Conservation (phyloP, 2,888 invertebrate species). For the Rhodophaea formosa region DNA sequence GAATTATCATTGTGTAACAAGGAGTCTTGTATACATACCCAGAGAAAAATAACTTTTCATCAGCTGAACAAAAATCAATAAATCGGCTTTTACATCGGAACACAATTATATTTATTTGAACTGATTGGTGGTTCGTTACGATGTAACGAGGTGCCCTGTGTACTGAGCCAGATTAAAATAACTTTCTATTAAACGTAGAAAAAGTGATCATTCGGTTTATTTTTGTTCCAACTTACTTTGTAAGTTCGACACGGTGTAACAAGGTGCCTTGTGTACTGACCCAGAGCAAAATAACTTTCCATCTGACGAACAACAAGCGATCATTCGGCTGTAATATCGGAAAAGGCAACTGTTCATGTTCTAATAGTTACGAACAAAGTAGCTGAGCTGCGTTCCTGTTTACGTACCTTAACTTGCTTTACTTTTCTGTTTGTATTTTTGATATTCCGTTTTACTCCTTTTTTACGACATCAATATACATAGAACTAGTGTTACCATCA, state of each 20-base stretch:
- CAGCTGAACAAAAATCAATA: constrained; percentile 17
- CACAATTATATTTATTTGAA: too few species aligned
- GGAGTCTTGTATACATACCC: constrained; percentile 5
- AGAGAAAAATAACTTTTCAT: constrained; percentile 18
- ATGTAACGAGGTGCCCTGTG: constrained; percentile 4
- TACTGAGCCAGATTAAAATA: constrained; percentile 12
- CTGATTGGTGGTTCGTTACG: not conserved
- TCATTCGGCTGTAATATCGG: constrained; percentile 19
- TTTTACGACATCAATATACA: not conserved
- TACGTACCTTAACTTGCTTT: not conserved
- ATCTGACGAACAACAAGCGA: constrained; percentile 19
- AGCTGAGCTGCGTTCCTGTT: not conserved
- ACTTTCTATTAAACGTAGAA: constrained; percentile 14
- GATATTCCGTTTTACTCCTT: not conserved
- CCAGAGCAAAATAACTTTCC: constrained; percentile 18
- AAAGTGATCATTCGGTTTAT: constrained; percentile 9
- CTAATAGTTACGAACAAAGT: constrained; percentile 19
- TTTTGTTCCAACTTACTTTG: too few species aligned
- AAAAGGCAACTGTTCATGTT: constrained; percentile 15
- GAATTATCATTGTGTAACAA: not conserved
- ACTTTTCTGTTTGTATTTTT: constrained; percentile 1
- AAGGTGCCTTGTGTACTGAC: constrained; percentile 11
- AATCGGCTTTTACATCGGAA: constrained; percentile 17
- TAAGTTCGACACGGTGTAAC: not conserved
- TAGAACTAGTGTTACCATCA: too few species aligned